phyloP scores from a whole-genome alignment of 2,113 vertebrate genomes.

The Arenaria interpres region DNA sequence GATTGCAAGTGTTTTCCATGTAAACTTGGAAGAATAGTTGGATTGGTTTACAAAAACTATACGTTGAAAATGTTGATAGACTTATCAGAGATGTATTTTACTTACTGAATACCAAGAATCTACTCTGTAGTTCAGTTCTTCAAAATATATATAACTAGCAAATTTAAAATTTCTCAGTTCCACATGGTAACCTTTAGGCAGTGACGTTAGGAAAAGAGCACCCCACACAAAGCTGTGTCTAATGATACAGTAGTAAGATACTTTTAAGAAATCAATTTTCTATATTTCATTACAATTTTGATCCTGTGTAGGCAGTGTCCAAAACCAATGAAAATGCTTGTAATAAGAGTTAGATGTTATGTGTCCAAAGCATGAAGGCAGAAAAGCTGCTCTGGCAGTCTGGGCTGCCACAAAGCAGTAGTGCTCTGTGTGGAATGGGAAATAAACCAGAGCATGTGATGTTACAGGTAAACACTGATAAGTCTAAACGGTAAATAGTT shows the following conservation, averaged over 20 bases:
- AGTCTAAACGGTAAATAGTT: slow-evolving; percentile 14
- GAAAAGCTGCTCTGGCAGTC: neutral
- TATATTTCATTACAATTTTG: neutral
- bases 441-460: neutral
- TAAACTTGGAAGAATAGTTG: neutral
- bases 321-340: neutral
- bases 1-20: neutral
- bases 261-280: neutral
- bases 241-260: neutral
- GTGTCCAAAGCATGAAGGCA: neutral
- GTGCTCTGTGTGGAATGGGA: neutral
- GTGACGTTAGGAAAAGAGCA: neutral
- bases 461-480: slow-evolving; percentile 28
- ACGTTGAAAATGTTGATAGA: neutral
- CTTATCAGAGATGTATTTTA: neutral
- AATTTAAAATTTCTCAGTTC: neutral
- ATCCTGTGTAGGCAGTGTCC: neutral
- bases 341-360: neutral
- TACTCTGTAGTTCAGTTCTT: neutral
- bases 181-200: neutral
- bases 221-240: neutral
- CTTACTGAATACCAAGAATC: neutral
- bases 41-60: neutral
- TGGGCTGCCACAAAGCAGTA: neutral
- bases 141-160: neutral